These are phyloP conservation scores for Cyaniris semiargus DNA, from an alignment of 2,888 invertebrate species.

Conservation along the genomic window DNA sequence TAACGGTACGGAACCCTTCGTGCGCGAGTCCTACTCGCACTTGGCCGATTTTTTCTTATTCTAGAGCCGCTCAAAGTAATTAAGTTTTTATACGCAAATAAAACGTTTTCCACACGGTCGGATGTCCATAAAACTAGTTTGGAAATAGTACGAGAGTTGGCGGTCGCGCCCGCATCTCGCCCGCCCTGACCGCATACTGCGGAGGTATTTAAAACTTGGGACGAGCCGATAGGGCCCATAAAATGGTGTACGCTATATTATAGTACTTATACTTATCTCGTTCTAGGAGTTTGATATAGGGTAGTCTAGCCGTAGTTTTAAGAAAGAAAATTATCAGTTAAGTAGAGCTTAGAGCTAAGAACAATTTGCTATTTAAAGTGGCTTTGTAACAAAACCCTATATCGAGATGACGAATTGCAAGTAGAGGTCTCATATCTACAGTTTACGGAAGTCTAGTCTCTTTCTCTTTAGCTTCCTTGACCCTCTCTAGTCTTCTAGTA, in stretches of 20 bases:
- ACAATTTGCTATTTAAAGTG: too few species aligned
- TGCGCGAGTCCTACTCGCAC: too few species aligned
- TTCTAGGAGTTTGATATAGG: neutral
- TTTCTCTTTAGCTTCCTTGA: neutral
- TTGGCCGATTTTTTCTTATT: too few species aligned
- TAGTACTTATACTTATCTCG: neutral
- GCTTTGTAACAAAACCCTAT: neutral
- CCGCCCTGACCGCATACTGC: slow-evolving; percentile 32
- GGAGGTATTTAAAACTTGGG: slow-evolving; percentile 26
- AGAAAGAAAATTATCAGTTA: too few species aligned
- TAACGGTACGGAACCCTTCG: too few species aligned
- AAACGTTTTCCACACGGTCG: slow-evolving; percentile 21
- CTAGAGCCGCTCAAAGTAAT: neutral
- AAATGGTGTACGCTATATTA: neutral
- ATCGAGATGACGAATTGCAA: neutral
- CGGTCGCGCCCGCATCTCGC: slow-evolving; percentile 32
- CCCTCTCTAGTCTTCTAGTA: neutral
- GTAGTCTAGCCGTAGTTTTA: neutral
- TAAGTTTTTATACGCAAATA: neutral
- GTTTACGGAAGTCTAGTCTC: neutral
- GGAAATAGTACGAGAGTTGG: slow-evolving; percentile 15
- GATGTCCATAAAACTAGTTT: slow-evolving; percentile 27
- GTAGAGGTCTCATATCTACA: neutral
- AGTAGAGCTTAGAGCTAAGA: too few species aligned
- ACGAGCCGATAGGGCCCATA: neutral